Base-by-base conservation (phyloP, 2,888 invertebrate species). In the Seira ritae region DNA sequence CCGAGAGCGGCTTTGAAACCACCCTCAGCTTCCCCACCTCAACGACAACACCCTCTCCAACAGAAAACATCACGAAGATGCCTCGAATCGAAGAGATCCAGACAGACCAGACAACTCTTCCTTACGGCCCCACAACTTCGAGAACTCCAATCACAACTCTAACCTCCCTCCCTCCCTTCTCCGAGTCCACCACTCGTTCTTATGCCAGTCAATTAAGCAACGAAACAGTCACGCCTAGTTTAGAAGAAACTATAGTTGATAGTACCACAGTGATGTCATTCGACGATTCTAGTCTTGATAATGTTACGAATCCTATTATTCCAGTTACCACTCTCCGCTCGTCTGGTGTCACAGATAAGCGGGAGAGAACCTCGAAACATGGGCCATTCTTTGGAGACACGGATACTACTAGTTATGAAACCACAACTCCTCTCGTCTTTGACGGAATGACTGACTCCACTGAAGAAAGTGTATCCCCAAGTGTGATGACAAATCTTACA, bases 311-410 rank as follows among this genome's bases (percentile, higher is more conserved):
- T 23, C 2, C 74, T 0, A 22, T n/a, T 3, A 3, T 31, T 2
- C 23, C 68, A 42, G n/a, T 24, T 1, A 65, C 81, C 1, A 75
- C 76, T n/a, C 65, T 55, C 15, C 24, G 71, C 2, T 31, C 77
- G 6, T 60, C 76, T 19, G n/a, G n/a, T n/a, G 4, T 67, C 0
- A 12, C 71, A 1, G 79, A 79, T 31, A 79, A 72, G 20, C 72
- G 76, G n/a, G 84, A 84, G 23, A 62, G 84, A 1, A 84, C 84
- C 8, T 84, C 84, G 0, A 84, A 84, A 66, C 79, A 79, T 31
- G 84, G 84, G 15, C 75, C 84, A 70, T 79, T 84, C 66, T 84
- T 84, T 66, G 71, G 46, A 24, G 55, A 69, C 20, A 70, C 66
- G 31, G 70, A 79, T 12, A 31, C 74, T 17, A 79, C 62, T 37